Percentiles rank a stretch among this genome's conserved stretches.
Evolutionary conservation across 1,140 invertebrate species (phyloP).

Genomic region (Hypothenemus hampei): DNA sequence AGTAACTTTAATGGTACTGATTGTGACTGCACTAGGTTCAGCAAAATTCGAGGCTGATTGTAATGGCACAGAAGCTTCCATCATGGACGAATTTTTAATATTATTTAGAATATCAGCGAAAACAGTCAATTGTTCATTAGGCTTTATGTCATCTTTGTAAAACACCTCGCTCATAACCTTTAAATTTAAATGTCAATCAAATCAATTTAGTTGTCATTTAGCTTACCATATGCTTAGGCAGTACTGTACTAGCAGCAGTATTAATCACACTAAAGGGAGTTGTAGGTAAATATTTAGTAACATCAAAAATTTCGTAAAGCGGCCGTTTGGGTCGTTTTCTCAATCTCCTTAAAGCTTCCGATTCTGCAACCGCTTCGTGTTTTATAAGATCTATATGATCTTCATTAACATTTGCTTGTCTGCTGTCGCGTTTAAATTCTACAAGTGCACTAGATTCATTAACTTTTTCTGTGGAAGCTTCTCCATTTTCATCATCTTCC

Average conservation of each 20-base stretch:
- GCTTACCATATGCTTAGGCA: constrained; percentile 31
- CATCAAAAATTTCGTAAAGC: constrained; percentile 29
- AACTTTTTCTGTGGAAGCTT: not conserved
- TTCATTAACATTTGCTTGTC: constrained; percentile 2
- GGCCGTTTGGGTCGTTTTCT: constrained; percentile 14
- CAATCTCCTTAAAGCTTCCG: constrained; percentile 21
- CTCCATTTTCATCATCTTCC: constrained; percentile 3
- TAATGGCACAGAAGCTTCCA: constrained; percentile 1
- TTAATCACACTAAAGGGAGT: constrained; percentile 28
- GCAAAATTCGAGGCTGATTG: constrained; percentile 7
- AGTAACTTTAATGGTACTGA: constrained; percentile 18
- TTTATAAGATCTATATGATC: not conserved
- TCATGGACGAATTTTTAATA: constrained; percentile 33
- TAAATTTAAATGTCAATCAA: not conserved
- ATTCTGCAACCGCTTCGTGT: constrained; percentile 2
- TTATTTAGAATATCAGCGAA: constrained; percentile 44
- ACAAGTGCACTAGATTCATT: too few relatives aligned
- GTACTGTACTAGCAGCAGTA: constrained; percentile 22
- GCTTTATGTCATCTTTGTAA: constrained; percentile 44
- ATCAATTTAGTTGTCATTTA: not conserved
- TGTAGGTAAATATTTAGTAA: constrained; percentile 28
- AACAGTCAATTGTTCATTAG: constrained; percentile 42
- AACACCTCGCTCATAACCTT: constrained; percentile 40
- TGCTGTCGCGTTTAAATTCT: too few relatives aligned
- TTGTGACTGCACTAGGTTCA: constrained; percentile 15